phyloP scores from a whole-genome alignment of 1,140 invertebrate species.

The Thalassaphorura encarpata region DNA sequence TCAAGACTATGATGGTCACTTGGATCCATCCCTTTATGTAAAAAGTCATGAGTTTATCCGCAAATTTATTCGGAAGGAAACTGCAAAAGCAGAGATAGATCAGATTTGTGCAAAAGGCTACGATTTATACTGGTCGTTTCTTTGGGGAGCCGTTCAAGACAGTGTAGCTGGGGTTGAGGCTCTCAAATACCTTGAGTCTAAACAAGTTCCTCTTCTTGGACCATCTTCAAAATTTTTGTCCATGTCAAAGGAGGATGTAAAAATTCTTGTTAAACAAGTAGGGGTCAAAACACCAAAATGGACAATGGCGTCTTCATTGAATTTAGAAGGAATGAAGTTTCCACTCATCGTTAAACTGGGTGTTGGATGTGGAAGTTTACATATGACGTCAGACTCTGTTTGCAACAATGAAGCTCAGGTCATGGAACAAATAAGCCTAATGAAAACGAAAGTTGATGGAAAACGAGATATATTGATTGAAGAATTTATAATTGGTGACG shows the following conservation, averaged over 20 bases:
- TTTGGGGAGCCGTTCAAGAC: not conserved
- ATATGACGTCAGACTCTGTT: not conserved
- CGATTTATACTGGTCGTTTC: not conserved
- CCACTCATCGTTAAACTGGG: conserved; percentile 1
- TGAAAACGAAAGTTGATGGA: not conserved
- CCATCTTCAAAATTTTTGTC: not conserved
- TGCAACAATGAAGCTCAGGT: conserved; percentile 1
- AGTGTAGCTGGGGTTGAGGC: conserved; percentile 2
- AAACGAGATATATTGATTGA: not conserved
- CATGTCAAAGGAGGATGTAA: not conserved
- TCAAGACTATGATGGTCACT: not conserved
- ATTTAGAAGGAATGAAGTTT: not conserved
- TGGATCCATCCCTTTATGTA: not conserved
- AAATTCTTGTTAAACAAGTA: not conserved
- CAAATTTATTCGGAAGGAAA: not conserved
- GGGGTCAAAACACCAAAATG: not conserved
- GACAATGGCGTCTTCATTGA: not conserved
- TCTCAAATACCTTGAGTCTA: not conserved
- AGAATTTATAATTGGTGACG: not conserved
- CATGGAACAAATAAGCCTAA: too few relatives aligned
- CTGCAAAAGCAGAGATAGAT: not conserved
- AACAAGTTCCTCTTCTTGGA: not conserved
- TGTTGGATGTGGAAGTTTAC: not conserved
- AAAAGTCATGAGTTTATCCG: not conserved
- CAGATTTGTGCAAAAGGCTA: not conserved